phyloP scores from a whole-genome alignment of 2,113 vertebrate species.

The Ursus arctos region DNA sequence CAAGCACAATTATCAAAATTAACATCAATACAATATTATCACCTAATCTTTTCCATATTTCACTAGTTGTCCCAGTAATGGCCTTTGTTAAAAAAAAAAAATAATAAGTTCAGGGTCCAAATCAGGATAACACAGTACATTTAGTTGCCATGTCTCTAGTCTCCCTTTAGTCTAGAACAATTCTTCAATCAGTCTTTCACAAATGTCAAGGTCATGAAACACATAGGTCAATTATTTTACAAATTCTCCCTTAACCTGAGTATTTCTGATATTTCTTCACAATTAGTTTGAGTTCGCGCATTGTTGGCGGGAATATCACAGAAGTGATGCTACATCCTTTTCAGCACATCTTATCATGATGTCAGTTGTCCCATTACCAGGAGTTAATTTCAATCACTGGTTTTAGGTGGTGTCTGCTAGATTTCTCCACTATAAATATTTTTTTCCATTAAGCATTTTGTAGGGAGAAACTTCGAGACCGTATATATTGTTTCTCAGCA shows the following conservation, averaged over 20 bases:
- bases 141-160: background rate
- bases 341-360: background rate
- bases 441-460: conserved; percentile 22
- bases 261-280: background rate
- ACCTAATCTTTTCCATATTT: background rate
- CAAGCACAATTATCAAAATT: conserved; percentile 16
- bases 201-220: background rate
- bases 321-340: background rate
- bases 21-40: background rate
- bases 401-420: conserved; percentile 25
- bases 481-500: conserved; percentile 11
- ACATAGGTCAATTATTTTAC: background rate
- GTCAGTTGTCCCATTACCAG: background rate
- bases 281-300: background rate
- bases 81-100: background rate
- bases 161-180: background rate
- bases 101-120: background rate
- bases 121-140: background rate
- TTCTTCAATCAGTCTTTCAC: conserved; percentile 12
- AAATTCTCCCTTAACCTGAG: background rate
- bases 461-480: background rate
- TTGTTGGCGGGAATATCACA: background rate
- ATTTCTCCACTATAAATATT: background rate
- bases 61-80: background rate
- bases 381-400: background rate